Base-by-base conservation (phyloP, 2,888 invertebrate genomes). In the Andrena praecox region DNA sequence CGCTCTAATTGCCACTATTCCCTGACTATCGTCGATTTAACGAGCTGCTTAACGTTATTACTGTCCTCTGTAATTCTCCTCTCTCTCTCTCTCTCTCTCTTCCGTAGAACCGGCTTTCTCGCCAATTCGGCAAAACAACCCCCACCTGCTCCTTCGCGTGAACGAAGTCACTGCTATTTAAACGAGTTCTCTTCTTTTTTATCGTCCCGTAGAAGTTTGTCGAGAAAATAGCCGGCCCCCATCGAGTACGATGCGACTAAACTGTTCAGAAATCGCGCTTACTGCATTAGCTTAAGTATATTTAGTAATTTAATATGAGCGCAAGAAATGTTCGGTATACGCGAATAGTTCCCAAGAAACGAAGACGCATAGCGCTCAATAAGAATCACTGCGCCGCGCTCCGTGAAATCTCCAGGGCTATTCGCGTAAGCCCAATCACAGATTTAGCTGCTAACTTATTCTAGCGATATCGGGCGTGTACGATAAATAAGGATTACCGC, bases 391-490 rank as follows among this genome's bases (percentile, higher is more conserved):
- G 42, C 56, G 10, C 20, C 12, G 76, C 48, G 54, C 35, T 78
- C 64, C 24, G 50, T 8, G 29, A 20, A 16, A 24, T 1, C 64
- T 67, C 10, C 20, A 68, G 54, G 70, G 42, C 67, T 82, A 75
- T 80, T 82, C 54, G 62, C 56, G 75, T 70, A 42, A 75, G 80
- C 52, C 75, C 59, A 8, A 50, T 77, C 10, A 10, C 56, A 81
- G 27, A 71, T 82, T 67, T 82, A 82, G 81, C 62, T 62, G 54
- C 66, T 75, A 71, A 82, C 67, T 75, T 82, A 81, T 69, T 75
- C 71, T 75, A 75, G 56, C 31, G 54, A 75, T 81, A 63, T 81
- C 70, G 81, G 81, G n/a, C 81, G 42, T 81, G 82, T 82, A 82
- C 80, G 80, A 70, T 82, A 82, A 82, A 80, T 3, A 24, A 80